Base-by-base conservation (phyloP, 2,888 invertebrate species). In the Rotaria macrura region DNA sequence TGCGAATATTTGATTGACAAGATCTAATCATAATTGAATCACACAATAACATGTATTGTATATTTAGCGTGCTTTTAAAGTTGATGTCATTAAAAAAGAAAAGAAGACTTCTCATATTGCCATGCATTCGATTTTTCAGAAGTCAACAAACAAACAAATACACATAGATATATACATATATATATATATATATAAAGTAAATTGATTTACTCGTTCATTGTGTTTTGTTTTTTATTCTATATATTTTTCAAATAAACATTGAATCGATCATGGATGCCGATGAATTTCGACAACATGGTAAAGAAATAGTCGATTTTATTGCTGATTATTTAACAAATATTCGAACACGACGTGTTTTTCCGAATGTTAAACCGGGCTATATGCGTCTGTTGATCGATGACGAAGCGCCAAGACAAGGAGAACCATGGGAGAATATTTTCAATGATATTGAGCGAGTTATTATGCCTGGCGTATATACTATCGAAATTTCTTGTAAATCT, bases 311-410 rank as follows among this genome's bases (percentile, higher is more conserved):
- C 87, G 96, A 97, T 90, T 94, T 95, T 89, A 93, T 97, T 54
- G 95, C 95, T 25, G 94, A 96, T 90, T 97, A 97, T 90, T 92
- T 94, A 87, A 94, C 96, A 88, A 94, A 93, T 88, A 94, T 97
- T 87, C 93, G 95, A 89, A 86, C 87, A 20, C 88, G 90, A 5
- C 93, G 95, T 29, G 96, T 97, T 0, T 91, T 96, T 85, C 95
- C 98, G 12, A 93, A 94, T 0, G 95, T 97, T 0, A 93, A 94
- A 88, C 97, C 97, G 0, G 97, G 97, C 55, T 94, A 95, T 88
- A 93, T 98, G 88, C 93, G 94, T 94, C 25, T 93, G 95, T 92
- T 95, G 84, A 91, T 98, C 52, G 97, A 97, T 0, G 93, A 93
- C 86, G 93, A 94, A 88, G 94, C 96, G 14, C 97, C 98, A 0